phyloP scores from a whole-genome alignment of 2,113 vertebrate species.

The Sapayoa aenigma region DNA sequence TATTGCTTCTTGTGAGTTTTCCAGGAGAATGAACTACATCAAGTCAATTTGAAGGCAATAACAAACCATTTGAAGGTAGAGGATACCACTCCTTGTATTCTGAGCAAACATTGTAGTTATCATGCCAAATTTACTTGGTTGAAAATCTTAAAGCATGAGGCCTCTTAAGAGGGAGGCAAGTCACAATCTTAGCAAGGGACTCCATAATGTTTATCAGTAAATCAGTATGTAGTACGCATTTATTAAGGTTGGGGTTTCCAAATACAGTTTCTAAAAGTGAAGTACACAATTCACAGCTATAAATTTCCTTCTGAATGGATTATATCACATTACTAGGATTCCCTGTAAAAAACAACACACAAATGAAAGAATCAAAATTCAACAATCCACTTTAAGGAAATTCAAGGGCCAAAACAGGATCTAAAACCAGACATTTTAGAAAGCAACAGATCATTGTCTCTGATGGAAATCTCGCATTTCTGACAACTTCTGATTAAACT shows the following conservation, averaged over 20 bases:
- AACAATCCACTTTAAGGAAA: not conserved
- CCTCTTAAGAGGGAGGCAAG: not conserved
- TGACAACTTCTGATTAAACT: not conserved
- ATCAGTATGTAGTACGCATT: not conserved
- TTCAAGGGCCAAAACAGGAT: not conserved
- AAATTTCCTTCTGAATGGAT: not conserved
- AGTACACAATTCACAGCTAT: not conserved
- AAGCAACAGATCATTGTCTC: not conserved
- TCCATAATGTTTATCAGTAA: not conserved
- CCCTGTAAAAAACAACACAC: not conserved
- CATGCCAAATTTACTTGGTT: conserved; percentile 25
- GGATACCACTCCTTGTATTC: not conserved
- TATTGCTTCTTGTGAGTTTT: not conserved
- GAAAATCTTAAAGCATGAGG: not conserved
- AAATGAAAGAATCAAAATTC: not conserved
- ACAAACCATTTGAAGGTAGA: not conserved
- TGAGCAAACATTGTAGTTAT: not conserved
- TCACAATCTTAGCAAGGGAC: not conserved
- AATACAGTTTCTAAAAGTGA: not conserved
- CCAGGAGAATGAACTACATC: not conserved
- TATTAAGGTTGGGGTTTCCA: not conserved
- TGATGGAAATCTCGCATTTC: not conserved
- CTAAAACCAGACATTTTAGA: not conserved
- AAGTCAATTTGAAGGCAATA: not conserved
- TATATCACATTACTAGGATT: not conserved